Evolutionary conservation across 2,797 vertebrate genomes (phyloP).

Genomic region (Podargus strigoides): DNA sequence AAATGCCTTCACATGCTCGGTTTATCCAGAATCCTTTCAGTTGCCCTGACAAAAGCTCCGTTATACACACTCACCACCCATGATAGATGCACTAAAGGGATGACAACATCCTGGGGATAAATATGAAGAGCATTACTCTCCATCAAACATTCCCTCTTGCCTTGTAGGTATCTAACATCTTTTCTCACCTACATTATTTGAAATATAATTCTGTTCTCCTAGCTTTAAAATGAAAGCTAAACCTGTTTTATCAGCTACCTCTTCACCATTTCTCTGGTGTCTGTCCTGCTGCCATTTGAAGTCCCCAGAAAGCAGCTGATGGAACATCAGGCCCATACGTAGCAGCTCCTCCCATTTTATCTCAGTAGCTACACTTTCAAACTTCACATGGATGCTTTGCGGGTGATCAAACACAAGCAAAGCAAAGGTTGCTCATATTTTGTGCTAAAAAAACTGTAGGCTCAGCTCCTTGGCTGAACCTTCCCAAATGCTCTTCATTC

Average conservation of each 20-base stretch:
- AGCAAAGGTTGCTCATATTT: not conserved
- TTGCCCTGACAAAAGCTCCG: not conserved
- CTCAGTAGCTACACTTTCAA: not conserved
- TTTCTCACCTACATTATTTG: not conserved
- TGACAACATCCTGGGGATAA: not conserved
- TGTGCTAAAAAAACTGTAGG: not conserved
- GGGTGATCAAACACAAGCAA: not conserved
- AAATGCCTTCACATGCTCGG: not conserved
- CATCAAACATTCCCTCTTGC: not conserved
- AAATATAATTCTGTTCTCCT: not conserved
- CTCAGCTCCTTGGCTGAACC: not conserved
- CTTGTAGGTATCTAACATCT: not conserved
- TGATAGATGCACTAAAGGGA: not conserved
- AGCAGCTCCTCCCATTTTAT: not conserved
- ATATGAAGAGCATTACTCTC: not conserved
- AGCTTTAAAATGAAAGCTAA: not conserved
- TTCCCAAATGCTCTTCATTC: not conserved
- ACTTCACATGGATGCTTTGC: not conserved
- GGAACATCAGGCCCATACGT: not conserved
- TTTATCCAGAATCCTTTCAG: not conserved
- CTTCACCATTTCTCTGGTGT: not conserved
- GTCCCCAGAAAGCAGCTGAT: not conserved
- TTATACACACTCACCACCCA: not conserved
- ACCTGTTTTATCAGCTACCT: not conserved
- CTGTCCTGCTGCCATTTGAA: not conserved